Evolutionary conservation across 1,140 invertebrate genomes (phyloP).

Genomic region (Ips nitidus): DNA sequence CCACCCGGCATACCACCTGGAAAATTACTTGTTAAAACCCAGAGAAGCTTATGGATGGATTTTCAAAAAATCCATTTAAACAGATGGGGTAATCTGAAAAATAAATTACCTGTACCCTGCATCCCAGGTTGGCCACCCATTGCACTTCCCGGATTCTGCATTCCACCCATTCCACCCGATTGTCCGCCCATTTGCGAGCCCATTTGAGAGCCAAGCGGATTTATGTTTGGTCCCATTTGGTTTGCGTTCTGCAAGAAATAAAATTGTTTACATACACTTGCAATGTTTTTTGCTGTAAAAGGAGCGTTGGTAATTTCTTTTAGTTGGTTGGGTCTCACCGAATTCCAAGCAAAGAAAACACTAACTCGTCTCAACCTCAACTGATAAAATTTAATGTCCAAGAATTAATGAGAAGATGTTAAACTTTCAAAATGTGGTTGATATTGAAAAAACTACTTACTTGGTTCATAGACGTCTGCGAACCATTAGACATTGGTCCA

Average conservation of each 20-base stretch:
- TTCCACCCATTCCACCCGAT: constrained; percentile 19
- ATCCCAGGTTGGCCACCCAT: constrained; percentile 28
- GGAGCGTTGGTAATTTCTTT: no score
- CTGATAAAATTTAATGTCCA: no score
- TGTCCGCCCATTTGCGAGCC: constrained; percentile 29
- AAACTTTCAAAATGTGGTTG: no score
- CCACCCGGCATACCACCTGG: constrained; percentile 16
- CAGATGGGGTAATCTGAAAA: neutral
- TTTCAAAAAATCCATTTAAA: neutral
- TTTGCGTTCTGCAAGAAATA: constrained; percentile 16
- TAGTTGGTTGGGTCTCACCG: no score
- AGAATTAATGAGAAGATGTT: no score
- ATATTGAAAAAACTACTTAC: neutral
- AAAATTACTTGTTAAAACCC: constrained; percentile 9
- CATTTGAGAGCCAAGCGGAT: constrained; percentile 47
- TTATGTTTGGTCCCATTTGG: constrained; percentile 30
- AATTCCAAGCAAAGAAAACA: no score
- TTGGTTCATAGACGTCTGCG: constrained; percentile 25
- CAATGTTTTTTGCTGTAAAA: no score
- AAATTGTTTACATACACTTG: no score
- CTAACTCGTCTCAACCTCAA: no score
- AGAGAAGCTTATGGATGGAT: neutral
- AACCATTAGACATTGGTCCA: constrained; percentile 19
- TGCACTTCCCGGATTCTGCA: constrained; percentile 26
- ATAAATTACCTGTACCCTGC: constrained; percentile 18